Evolutionary conservation across 2,888 invertebrate genomes (phyloP).

Genomic region (Camponotus fellah): DNA sequence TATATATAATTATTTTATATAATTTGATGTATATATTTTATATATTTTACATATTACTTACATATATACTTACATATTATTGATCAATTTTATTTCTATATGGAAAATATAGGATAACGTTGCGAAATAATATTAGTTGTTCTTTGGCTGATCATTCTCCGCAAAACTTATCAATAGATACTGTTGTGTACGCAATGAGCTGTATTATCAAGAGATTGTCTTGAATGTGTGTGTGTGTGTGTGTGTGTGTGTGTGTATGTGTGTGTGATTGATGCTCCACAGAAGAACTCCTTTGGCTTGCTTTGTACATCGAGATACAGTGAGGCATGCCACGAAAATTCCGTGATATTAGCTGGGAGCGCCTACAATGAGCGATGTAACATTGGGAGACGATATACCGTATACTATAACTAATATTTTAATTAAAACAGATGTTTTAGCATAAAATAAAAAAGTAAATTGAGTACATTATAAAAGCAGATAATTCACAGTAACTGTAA

Average conservation of each 20-base stretch:
- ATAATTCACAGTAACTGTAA: constrained; percentile 56
- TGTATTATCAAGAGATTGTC: constrained; percentile 37
- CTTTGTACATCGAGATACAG: constrained; percentile 74
- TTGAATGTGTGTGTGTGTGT: constrained; percentile 75
- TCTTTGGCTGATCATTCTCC: constrained; percentile 83
- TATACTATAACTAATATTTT: constrained; percentile 80
- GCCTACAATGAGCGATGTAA: constrained; percentile 77
- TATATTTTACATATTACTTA: too few species aligned
- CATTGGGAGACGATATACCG: constrained; percentile 70
- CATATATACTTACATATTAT: not conserved
- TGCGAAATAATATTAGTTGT: not conserved
- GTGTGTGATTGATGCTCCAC: constrained; percentile 84
- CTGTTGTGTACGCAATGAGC: constrained; percentile 67
- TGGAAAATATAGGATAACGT: not conserved
- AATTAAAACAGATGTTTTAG: not conserved
- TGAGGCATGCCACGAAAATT: constrained; percentile 85
- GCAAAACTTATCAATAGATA: constrained; percentile 83
- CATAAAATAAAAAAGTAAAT: too few species aligned
- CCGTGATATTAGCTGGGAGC: constrained; percentile 77
- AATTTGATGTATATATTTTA: too few species aligned
- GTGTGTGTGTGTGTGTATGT: too few species aligned
- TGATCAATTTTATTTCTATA: constrained; percentile 3
- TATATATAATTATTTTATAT: too few species aligned
- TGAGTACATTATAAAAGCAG: constrained; percentile 9
- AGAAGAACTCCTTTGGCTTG: constrained; percentile 78